A percentile compares a stretch with the other conserved stretches of the same genome.
These are phyloP conservation scores for Prolemur simus DNA, from an alignment of 2,113 vertebrate genomes.

Conservation along the genomic window DNA sequence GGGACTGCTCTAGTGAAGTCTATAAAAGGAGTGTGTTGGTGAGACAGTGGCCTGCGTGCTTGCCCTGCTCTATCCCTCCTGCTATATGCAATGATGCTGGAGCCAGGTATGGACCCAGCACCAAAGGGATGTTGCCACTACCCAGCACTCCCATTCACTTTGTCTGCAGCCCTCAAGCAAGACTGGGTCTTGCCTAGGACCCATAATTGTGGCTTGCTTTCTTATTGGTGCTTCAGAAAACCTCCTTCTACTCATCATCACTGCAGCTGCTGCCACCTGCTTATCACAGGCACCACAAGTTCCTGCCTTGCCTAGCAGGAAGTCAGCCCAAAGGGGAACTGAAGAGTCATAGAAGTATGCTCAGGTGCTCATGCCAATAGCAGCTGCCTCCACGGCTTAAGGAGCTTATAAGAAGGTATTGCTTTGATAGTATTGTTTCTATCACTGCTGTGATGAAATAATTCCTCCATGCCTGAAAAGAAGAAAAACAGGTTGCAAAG, in stretches of 20 bases:
- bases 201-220: neutral
- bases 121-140: neutral
- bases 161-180: neutral
- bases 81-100: neutral
- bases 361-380: neutral
- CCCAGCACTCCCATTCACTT: neutral
- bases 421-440: slow-evolving; percentile 1
- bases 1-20: neutral
- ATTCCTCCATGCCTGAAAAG: slow-evolving; percentile 7
- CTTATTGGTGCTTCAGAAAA: slow-evolving; percentile 14
- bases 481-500: neutral
- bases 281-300: neutral
- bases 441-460: neutral
- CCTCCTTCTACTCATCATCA: neutral
- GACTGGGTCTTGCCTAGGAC: neutral
- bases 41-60: neutral
- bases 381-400: neutral
- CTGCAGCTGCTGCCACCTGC: neutral
- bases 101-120: neutral
- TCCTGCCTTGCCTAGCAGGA: neutral
- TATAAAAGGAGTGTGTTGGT: neutral
- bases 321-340: neutral
- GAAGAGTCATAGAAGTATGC: neutral
- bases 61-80: neutral
- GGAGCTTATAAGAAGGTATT: neutral